Evolutionary conservation across 2,888 invertebrate species (phyloP), one percentile per base, ranked within the genome.

Genomic region (Lordiphosa andalusiaca): DNA sequence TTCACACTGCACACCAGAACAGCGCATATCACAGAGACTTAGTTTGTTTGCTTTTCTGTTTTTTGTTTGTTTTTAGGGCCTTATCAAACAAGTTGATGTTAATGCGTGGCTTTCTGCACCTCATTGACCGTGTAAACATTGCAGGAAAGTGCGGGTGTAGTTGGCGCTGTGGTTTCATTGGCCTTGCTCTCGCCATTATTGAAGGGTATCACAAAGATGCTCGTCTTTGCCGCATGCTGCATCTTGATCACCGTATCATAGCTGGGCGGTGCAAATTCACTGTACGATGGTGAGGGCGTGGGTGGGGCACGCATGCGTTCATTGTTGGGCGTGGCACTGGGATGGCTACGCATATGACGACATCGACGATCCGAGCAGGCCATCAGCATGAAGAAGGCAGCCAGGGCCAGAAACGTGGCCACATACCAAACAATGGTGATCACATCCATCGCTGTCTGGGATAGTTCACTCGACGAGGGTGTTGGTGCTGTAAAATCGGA

Each of bases 401-500:
- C 87, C 42, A 89, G 58, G 2, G 89, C 89, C 57, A 89, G 44
- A 65, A 89, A 89, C 35, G 89, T 89, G 38, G 89, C 88, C 65
- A 89, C 85, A 70, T 89, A 89, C 89, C 89, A 89, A 21, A 89
- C 81, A 16, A 89, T 85, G 42, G 89, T 89, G 33, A 89, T 87
- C 9, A 88, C 84, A 65, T 89, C 89, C 89, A 89, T 89, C 57
- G 88, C 87, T 33, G 87, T 84, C 71, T 89, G 86, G 7, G 89
- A 88, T 13, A 89, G 68, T 36, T 89, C 88, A 72, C 76, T 75
- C 38, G 68, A 52, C n/a, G 71, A 54, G 10, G 30, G 10, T 4
- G 30, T 3, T 10, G 30, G 65, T 40, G 81, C 84, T 77, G 46
- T 0, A 71, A 61, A 35, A n/a, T n/a, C 7, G 37, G 21, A 38